Evolutionary conservation across 1,140 invertebrate genomes (phyloP).

Genomic region (Neuroterus valhalla): DNA sequence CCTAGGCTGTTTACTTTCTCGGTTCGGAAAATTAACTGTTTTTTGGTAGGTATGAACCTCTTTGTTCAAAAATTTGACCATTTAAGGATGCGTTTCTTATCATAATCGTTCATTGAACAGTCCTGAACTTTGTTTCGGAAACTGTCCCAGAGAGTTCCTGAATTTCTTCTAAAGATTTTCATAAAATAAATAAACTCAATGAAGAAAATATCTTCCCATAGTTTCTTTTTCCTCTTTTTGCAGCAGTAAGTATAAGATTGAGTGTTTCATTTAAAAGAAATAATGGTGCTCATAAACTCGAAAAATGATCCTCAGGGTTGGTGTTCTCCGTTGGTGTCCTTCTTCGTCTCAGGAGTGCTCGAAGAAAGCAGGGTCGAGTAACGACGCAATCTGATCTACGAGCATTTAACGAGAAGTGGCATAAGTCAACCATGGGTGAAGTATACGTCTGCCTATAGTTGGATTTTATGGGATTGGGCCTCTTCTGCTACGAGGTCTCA

Average conservation of each 20-base stretch:
- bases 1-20: no score
- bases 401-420: slow-evolving; percentile 62
- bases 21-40: no score
- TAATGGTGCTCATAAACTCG: slow-evolving; percentile 12
- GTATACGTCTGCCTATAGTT: slow-evolving; percentile 39
- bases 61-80: no score
- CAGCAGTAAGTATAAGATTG: neutral
- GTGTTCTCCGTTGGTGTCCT: slow-evolving; percentile 21
- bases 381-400: slow-evolving; percentile 49
- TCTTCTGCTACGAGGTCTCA: neutral
- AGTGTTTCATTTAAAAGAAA: slow-evolving; percentile 8
- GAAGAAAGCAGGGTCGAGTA: slow-evolving; percentile 21
- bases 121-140: no score
- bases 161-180: no score
- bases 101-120: no score
- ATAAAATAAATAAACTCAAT: no score
- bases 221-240: neutral
- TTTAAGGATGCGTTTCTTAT: no score
- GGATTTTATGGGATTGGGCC: slow-evolving; percentile 49
- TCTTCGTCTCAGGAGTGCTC: neutral
- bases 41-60: no score
- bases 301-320: neutral
- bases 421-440: slow-evolving; percentile 55
- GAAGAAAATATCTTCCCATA: neutral
- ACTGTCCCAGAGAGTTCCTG: no score